Evolutionary conservation across 2,888 invertebrate genomes (phyloP).

Genomic region (Drosophila histrio): DNA sequence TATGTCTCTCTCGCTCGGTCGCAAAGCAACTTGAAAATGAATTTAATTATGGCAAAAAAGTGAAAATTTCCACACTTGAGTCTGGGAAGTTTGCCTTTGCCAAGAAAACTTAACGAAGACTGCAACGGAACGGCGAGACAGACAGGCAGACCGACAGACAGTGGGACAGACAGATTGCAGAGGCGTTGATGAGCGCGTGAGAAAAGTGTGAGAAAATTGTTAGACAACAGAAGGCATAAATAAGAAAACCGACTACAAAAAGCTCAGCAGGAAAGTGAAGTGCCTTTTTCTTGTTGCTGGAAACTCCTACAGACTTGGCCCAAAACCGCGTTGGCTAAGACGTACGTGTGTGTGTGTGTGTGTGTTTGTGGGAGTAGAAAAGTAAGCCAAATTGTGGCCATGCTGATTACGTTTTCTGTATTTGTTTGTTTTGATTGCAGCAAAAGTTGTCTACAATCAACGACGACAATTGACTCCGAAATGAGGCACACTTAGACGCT

Average conservation of each 20-base stretch:
- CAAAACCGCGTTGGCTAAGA: background rate
- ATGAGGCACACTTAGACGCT: slow-evolving; percentile 59
- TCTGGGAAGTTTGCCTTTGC: slow-evolving; percentile 71
- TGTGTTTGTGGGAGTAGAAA: background rate
- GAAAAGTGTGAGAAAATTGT: slow-evolving; percentile 68
- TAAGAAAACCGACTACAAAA: slow-evolving; percentile 43
- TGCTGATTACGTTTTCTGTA: slow-evolving; percentile 15
- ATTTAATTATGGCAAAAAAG: slow-evolving; percentile 82
- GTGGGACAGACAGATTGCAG: background rate
- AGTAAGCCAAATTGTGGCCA: slow-evolving; percentile 19
- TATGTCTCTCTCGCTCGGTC: slow-evolving; percentile 8
- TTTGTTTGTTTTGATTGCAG: slow-evolving; percentile 13
- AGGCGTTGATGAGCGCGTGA: slow-evolving; percentile 62
- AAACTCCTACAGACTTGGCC: slow-evolving; percentile 1
- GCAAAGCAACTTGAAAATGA: slow-evolving; percentile 69
- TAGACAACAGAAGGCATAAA: slow-evolving; percentile 74
- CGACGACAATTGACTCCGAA: slow-evolving; percentile 58
- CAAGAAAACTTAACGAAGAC: slow-evolving; percentile 9
- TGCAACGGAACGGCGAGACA: slow-evolving; percentile 7
- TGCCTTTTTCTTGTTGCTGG: slow-evolving; percentile 23
- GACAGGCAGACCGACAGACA: background rate
- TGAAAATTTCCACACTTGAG: slow-evolving; percentile 81
- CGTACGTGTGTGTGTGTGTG: background rate
- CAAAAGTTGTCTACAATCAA: background rate
- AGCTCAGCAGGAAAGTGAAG: slow-evolving; percentile 45